Percentiles rank a stretch among this genome's conserved stretches.
Evolutionary conservation across 2,888 invertebrate species (phyloP).

Genomic region (Rutpela maculata): DNA sequence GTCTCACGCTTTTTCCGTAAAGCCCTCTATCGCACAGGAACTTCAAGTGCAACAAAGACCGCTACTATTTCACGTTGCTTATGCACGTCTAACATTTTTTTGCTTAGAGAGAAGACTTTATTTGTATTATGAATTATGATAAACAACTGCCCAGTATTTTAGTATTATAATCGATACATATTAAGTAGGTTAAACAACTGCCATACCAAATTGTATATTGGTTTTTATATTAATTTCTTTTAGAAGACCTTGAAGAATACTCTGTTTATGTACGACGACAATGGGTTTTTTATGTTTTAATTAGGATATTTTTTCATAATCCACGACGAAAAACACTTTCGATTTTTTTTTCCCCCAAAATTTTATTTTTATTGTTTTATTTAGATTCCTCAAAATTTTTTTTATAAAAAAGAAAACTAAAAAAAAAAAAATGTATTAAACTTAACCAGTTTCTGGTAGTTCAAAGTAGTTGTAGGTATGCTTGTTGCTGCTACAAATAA

Average conservation of each 20-base stretch:
- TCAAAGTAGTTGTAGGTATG: background rate
- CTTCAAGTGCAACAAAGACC: background rate
- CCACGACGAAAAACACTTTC: no score
- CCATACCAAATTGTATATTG: constrained; percentile 52
- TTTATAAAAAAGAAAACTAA: no score
- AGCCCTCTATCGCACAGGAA: background rate
- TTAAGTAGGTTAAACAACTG: constrained; percentile 50
- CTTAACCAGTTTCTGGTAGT: background rate
- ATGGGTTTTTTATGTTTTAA: constrained; percentile 41
- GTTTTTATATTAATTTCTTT: constrained; percentile 33
- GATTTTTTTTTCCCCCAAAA: no score
- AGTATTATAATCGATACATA: constrained; percentile 48
- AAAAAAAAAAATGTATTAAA: no score
- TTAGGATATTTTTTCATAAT: background rate
- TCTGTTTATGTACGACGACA: constrained; percentile 24
- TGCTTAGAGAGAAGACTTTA: constrained; percentile 49
- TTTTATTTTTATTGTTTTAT: no score
- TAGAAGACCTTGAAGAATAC: constrained; percentile 28
- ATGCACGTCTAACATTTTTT: constrained; percentile 8
- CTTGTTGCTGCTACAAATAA: background rate
- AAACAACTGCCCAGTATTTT: constrained; percentile 56
- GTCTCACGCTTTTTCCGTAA: no score
- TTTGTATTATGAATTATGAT: constrained; percentile 54
- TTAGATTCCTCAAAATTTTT: no score
- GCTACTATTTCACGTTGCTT: constrained; percentile 19